Conservation (phyloP, 1,140 invertebrate genomes). For the Platorchestia sp. region DNA sequence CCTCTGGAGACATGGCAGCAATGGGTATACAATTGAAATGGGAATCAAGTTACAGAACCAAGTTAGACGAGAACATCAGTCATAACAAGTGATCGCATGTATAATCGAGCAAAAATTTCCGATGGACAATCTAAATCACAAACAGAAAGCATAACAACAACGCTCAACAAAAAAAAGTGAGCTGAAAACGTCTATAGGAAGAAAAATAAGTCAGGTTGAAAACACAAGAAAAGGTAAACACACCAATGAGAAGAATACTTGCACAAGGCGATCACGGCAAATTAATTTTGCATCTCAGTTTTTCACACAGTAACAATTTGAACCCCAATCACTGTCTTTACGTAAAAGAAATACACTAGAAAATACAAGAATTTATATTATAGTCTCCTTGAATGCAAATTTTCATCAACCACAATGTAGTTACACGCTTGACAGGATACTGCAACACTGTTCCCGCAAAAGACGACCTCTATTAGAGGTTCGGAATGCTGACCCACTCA, state of each 20-base stretch:
- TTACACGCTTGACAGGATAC: no score
- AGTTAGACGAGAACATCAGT: neutral
- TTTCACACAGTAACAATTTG: no score
- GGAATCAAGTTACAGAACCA: no score
- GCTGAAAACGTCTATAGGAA: neutral
- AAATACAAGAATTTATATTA: no score
- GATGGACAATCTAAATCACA: neutral
- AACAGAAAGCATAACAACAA: neutral
- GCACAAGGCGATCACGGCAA: neutral
- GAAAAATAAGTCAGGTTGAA: neutral
- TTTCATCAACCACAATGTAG: no score
- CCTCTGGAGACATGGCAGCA: constrained; percentile 3
- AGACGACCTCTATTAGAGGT: no score
- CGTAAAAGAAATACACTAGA: no score
- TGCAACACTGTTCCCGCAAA: no score
- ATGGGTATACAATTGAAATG: neutral
- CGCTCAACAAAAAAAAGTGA: neutral
- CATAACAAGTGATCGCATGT: neutral
- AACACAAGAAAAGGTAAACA: neutral
- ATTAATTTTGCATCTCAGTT: no score
- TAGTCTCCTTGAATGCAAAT: no score
- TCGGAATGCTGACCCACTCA: neutral
- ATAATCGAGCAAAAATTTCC: neutral
- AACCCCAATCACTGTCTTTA: no score
- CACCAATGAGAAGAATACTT: no score